These are phyloP conservation scores for Stichopus horrens DNA, from an alignment of 53 echinoderm and acorn worm species.

Conservation along the genomic window DNA sequence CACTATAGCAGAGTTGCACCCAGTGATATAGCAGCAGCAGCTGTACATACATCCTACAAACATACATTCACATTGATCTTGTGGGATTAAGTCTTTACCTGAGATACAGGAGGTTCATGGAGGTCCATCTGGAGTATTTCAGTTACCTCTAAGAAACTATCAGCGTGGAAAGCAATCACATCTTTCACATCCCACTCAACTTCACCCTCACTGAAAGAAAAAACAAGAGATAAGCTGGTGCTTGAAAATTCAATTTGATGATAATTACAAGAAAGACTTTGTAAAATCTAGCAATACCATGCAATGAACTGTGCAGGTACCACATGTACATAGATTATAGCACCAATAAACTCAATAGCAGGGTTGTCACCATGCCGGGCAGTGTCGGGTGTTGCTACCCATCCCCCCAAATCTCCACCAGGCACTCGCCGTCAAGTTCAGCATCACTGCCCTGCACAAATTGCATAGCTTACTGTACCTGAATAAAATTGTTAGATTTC, in stretches of 20 bases:
- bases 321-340: background rate
- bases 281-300: background rate
- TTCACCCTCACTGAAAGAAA: constrained; percentile 24
- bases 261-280: background rate
- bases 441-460: too few species aligned
- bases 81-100: constrained; percentile 50
- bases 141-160: constrained; percentile 77
- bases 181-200: constrained; percentile 90
- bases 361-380: too few species aligned
- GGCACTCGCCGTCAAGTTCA: too few species aligned
- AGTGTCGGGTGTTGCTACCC: too few species aligned
- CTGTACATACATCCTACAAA: too few species aligned
- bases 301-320: background rate
- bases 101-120: constrained; percentile 98
- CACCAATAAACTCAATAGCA: too few species aligned
- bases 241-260: background rate
- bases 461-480: too few species aligned
- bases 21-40: too few species aligned
- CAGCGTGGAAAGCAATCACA: constrained; percentile 89
- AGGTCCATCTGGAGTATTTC: constrained; percentile 90
- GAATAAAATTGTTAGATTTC: too few species aligned
- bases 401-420: too few species aligned
- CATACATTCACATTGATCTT: too few species aligned
- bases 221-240: background rate
- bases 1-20: too few species aligned